These are phyloP conservation scores for Cheilosia soror DNA, from an alignment of 2,888 invertebrate genomes.

Conservation along the genomic window DNA sequence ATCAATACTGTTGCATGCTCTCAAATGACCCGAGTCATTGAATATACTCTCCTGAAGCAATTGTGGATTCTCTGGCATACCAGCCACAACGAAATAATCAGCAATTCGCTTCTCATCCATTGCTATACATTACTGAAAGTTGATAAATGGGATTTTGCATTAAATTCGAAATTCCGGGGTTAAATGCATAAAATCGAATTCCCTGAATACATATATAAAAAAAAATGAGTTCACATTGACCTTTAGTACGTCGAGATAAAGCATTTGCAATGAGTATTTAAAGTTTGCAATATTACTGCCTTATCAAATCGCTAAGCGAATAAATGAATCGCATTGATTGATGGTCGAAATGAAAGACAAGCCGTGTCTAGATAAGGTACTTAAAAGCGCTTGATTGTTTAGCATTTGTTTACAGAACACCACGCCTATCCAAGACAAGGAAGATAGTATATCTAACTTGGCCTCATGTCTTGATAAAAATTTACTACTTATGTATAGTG, in stretches of 20 bases:
- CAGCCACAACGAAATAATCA: slow-evolving; percentile 99
- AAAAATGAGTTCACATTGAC: background rate
- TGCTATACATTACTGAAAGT: slow-evolving; percentile 76
- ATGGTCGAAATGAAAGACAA: slow-evolving; percentile 3
- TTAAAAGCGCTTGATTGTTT: background rate
- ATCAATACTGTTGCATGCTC: slow-evolving; percentile 91
- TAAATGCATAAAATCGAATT: background rate
- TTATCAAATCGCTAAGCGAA: slow-evolving; percentile 5
- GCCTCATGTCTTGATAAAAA: no score
- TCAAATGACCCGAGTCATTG: slow-evolving; percentile 92
- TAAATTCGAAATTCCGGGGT: background rate
- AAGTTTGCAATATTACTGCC: slow-evolving; percentile 2
- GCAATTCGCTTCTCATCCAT: slow-evolving; percentile 96
- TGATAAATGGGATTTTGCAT: background rate
- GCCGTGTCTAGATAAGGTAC: background rate
- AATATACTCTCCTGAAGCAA: slow-evolving; percentile 89
- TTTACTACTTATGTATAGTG: no score
- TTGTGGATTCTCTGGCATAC: slow-evolving; percentile 92
- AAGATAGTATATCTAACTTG: background rate
- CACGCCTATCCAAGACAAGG: background rate
- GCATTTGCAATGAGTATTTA: background rate
- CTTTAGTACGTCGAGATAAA: slow-evolving; percentile 21
- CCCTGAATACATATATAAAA: background rate
- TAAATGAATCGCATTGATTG: slow-evolving; percentile 23
- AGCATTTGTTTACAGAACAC: background rate